Percentiles rank a stretch among this genome's conserved stretches.
Evolutionary conservation across 53 echinoderm and acorn worm genomes (phyloP).

Genomic region (Glandiceps talaboti): DNA sequence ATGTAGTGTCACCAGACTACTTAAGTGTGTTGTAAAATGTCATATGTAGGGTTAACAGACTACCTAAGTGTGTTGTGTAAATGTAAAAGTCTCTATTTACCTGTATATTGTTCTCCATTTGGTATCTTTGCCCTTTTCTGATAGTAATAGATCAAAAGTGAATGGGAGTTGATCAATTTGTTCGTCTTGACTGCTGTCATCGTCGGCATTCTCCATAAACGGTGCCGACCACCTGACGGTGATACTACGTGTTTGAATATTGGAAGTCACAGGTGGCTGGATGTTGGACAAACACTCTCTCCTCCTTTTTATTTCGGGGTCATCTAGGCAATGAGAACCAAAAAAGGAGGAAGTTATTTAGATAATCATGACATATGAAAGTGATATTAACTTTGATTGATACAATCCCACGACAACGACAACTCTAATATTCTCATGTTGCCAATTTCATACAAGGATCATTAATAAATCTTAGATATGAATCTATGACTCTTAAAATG

Average conservation of each 20-base stretch:
- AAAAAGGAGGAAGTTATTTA: no score
- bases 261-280: slow-evolving; percentile 59
- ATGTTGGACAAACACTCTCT: slow-evolving; percentile 75
- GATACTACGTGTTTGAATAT: slow-evolving; percentile 53
- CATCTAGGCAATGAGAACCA: slow-evolving; percentile 19
- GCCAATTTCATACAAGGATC: no score
- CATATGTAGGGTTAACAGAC: no score
- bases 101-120: slow-evolving; percentile 52
- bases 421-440: no score
- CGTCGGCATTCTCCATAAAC: slow-evolving; percentile 25
- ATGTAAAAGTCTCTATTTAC: slow-evolving; percentile 22
- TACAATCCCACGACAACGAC: not conserved
- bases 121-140: slow-evolving; percentile 63
- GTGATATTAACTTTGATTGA: no score
- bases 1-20: no score
- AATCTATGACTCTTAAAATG: no score
- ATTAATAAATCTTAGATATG: no score
- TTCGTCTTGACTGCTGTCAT: slow-evolving; percentile 37
- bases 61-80: no score
- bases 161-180: slow-evolving; percentile 40
- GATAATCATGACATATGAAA: no score
- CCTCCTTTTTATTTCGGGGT: slow-evolving; percentile 53
- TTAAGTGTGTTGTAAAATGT: no score
- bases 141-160: slow-evolving; percentile 61
- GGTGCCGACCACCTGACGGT: slow-evolving; percentile 62